Conservation (phyloP, 2,113 vertebrate species). For the Macroglossus sobrinus region DNA sequence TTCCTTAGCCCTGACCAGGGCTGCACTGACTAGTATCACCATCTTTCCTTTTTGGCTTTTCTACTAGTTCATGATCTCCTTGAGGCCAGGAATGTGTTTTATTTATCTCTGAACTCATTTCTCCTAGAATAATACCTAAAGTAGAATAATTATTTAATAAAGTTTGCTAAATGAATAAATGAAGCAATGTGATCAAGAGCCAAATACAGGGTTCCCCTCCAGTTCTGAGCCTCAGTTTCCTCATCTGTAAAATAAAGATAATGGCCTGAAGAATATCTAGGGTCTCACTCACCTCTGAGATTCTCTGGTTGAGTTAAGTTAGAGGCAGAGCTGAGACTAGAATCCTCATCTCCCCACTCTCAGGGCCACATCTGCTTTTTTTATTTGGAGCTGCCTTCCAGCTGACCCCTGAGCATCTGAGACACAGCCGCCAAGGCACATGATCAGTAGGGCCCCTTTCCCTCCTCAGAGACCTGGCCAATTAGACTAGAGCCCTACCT, state of each 20-base stretch:
- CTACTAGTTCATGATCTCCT: not conserved
- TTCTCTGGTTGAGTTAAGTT: not conserved
- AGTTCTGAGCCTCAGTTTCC: not conserved
- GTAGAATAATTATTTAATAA: not conserved
- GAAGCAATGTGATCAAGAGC: not conserved
- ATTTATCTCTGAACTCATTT: conserved; percentile 31
- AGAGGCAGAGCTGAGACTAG: not conserved
- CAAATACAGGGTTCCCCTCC: not conserved
- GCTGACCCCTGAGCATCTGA: not conserved
- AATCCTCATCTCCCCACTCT: not conserved
- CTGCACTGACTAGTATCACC: not conserved
- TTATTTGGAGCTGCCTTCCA: not conserved
- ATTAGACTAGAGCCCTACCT: not conserved
- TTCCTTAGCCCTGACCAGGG: not conserved
- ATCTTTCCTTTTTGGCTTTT: not conserved
- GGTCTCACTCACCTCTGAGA: not conserved
- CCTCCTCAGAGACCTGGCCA: not conserved
- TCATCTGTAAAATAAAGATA: conserved; percentile 15
- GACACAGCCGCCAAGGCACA: not conserved
- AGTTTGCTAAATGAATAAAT: conserved; percentile 7
- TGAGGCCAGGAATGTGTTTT: not conserved
- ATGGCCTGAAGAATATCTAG: not conserved
- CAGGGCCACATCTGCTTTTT: not conserved
- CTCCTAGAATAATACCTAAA: conserved; percentile 10
- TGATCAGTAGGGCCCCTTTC: not conserved